Conservation (phyloP, 2,888 invertebrate species). For the Apamea anceps region DNA sequence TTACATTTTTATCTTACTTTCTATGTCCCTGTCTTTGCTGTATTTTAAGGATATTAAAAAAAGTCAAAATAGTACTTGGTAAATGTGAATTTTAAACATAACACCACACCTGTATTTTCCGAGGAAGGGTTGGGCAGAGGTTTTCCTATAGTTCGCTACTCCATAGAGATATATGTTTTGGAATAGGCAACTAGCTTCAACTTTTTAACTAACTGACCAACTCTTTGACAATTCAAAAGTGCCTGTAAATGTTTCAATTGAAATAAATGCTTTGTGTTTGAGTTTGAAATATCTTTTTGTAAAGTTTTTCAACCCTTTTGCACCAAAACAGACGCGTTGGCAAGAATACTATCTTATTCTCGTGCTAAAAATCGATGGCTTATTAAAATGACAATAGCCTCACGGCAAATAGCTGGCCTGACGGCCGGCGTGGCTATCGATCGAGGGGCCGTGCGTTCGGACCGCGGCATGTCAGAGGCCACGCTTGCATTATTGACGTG, state of each 20-base stretch:
- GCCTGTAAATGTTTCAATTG: too few species aligned
- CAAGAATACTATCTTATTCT: neutral
- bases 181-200: too few species aligned
- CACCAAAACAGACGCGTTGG: neutral
- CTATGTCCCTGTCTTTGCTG: neutral
- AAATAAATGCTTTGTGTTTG: too few species aligned
- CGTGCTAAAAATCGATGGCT: neutral
- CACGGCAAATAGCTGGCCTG: neutral
- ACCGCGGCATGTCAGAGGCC: neutral
- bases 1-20: neutral
- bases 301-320: neutral
- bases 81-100: neutral
- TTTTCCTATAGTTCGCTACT: too few species aligned
- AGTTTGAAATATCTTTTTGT: neutral
- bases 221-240: too few species aligned
- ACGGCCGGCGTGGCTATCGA: neutral
- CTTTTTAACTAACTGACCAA: too few species aligned
- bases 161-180: too few species aligned
- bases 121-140: too few species aligned
- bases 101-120: neutral
- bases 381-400: slow-evolving; percentile 17
- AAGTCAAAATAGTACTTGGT: neutral
- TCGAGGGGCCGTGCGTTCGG: neutral
- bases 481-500: slow-evolving; percentile 28
- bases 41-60: neutral